Percentiles rank a stretch among this genome's conserved stretches.
Evolutionary conservation across 2,797 vertebrate genomes (phyloP).

Genomic region (Leptoclinus maculatus): DNA sequence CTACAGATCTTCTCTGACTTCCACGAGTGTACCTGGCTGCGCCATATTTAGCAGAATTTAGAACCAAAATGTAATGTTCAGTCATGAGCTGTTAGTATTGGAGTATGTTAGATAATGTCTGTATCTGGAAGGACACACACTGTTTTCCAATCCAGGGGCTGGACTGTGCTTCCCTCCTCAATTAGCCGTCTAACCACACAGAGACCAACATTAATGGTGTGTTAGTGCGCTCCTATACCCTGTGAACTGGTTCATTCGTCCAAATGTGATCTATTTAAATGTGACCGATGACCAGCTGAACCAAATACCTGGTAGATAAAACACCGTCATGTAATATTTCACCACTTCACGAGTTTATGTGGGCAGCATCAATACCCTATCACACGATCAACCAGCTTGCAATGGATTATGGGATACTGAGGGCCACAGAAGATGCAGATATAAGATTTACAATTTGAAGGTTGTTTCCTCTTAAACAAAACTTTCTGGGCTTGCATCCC

Average conservation of each 20-base stretch:
- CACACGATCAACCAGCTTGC: background rate
- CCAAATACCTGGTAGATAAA: background rate
- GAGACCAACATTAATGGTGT: background rate
- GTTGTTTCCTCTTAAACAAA: background rate
- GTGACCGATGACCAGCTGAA: background rate
- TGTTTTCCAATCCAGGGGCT: background rate
- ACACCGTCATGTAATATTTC: background rate
- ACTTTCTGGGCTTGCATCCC: background rate
- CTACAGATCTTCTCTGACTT: conserved; percentile 7
- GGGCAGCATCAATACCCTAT: background rate
- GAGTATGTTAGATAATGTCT: conserved; percentile 3
- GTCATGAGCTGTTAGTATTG: background rate
- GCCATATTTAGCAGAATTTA: conserved; percentile 8
- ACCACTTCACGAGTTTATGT: background rate
- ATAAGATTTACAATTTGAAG: background rate
- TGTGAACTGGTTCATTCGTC: background rate
- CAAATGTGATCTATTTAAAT: conserved; percentile 25
- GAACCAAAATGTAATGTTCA: background rate
- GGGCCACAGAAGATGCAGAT: background rate
- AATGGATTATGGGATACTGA: conserved; percentile 10
- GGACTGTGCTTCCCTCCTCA: background rate
- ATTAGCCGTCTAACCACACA: background rate
- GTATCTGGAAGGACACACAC: background rate
- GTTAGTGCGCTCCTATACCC: background rate
- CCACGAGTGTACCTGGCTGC: background rate